These are phyloP conservation scores for Melanostigma gelatinosum DNA, from an alignment of 2,113 vertebrate species.

Conservation along the genomic window DNA sequence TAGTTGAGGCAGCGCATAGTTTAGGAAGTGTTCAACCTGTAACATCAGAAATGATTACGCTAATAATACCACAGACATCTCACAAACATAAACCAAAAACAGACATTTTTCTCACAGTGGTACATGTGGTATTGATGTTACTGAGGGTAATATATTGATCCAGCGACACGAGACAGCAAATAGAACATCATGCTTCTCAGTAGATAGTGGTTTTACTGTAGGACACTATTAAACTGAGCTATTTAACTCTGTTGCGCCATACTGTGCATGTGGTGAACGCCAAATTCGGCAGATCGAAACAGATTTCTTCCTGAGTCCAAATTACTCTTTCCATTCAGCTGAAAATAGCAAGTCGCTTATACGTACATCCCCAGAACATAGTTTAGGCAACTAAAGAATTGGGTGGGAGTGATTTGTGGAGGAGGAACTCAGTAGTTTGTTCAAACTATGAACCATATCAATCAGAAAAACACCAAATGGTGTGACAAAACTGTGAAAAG, in stretches of 20 bases:
- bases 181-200: neutral
- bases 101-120: neutral
- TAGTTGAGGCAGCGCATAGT: conserved; percentile 17
- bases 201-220: conserved; percentile 49
- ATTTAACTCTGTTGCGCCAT: conserved; percentile 47
- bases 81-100: conserved; percentile 2
- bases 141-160: conserved; percentile 1
- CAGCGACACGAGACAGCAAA: neutral
- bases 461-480: conserved; percentile 53
- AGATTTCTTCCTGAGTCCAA: conserved; percentile 77
- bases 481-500: conserved; percentile 17
- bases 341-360: conserved; percentile 83
- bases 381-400: conserved; percentile 71
- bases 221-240: conserved; percentile 23
- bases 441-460: conserved; percentile 56
- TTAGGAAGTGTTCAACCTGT: conserved; percentile 34
- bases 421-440: conserved; percentile 58
- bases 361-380: conserved; percentile 79
- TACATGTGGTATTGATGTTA: neutral
- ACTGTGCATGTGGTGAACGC: conserved; percentile 54
- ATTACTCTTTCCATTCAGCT: conserved; percentile 78
- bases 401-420: conserved; percentile 75
- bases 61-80: neutral
- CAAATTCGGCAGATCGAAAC: conserved; percentile 74
- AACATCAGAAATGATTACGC: conserved; percentile 21